Percentiles rank a stretch among this genome's conserved stretches.
Conservation (phyloP, 2,888 invertebrate genomes). For the Chouioia cunea region DNA sequence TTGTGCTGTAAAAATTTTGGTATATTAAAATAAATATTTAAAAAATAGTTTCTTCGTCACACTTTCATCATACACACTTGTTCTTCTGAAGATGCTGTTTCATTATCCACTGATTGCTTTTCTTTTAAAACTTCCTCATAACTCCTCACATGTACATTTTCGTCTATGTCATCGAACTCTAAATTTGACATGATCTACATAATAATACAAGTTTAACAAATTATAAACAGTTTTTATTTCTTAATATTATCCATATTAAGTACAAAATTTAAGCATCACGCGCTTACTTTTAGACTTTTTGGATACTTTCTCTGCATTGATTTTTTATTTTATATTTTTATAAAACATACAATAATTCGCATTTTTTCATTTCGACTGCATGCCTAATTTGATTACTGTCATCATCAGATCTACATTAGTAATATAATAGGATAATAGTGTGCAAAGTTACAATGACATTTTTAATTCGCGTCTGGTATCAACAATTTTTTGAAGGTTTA, state of each 20-base stretch:
- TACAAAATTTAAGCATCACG: neutral
- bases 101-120: slow-evolving; percentile 74
- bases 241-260: neutral
- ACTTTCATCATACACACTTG: slow-evolving; percentile 66
- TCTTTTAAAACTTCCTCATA: slow-evolving; percentile 65
- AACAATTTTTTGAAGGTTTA: too few relatives aligned
- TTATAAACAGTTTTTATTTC: neutral
- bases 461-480: too few relatives aligned
- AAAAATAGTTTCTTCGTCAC: slow-evolving; percentile 51
- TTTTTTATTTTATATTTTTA: too few relatives aligned
- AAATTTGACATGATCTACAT: slow-evolving; percentile 56
- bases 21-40: neutral
- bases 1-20: slow-evolving; percentile 67
- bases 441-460: too few relatives aligned
- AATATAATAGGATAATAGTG: too few relatives aligned
- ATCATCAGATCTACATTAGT: too few relatives aligned
- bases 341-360: too few relatives aligned
- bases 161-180: slow-evolving; percentile 52
- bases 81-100: slow-evolving; percentile 73
- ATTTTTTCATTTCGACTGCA: too few relatives aligned
- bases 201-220: slow-evolving; percentile 1
- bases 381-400: too few relatives aligned
- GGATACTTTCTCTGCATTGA: too few relatives aligned
- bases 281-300: neutral
- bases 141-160: slow-evolving; percentile 54